Base-by-base conservation (phyloP, 2,888 invertebrate species). In the Drosophila fungiperda region DNA sequence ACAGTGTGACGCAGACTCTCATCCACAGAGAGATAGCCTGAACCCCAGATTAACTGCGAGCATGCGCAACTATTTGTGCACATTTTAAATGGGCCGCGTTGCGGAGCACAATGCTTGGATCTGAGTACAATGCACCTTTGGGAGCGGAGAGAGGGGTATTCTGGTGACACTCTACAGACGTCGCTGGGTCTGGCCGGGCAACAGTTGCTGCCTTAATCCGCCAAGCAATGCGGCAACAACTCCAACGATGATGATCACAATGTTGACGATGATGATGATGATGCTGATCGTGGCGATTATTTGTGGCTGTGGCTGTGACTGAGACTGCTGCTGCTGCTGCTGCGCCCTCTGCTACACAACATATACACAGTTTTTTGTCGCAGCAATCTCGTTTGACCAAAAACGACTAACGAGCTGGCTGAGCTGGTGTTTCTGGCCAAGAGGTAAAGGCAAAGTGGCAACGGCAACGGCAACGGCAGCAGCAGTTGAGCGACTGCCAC, bases 331-430 rank as follows among this genome's bases (percentile, higher is more conserved):
- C 45, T 20, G 15, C 15, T 32, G 12, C 12, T 52, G 72, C 58
- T 80, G 80, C 78, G 76, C 83, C 84, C 89, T 82, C 73, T 63
- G 78, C 78, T 88, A 73, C 70, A 59, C 72, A 74, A 73, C 68
- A 71, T 68, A 89, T 76, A 78, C 68, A 76, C 58, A 65, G 73
- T 58, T 72, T 68, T 87, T 82, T 87, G 85, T 89, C 80, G 78
- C 73, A 67, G 74, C 76, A 68, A 82, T 80, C 87, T 81, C 63
- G 80, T 78, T 74, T 87, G 88, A 87, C 83, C 80, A 79, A 84
- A 87, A 86, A 84, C 89, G 87, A 89, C 91, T 92, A 92, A 92
- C 91, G 91, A 92, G 92, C 90, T 92, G 87, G 73, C 82, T 55
- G 87, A 76, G 81, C 74, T 70, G 76, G 55, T 26, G 40, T 38